Conservation (phyloP, 1,140 invertebrate genomes). For the Colletes latitarsis region DNA sequence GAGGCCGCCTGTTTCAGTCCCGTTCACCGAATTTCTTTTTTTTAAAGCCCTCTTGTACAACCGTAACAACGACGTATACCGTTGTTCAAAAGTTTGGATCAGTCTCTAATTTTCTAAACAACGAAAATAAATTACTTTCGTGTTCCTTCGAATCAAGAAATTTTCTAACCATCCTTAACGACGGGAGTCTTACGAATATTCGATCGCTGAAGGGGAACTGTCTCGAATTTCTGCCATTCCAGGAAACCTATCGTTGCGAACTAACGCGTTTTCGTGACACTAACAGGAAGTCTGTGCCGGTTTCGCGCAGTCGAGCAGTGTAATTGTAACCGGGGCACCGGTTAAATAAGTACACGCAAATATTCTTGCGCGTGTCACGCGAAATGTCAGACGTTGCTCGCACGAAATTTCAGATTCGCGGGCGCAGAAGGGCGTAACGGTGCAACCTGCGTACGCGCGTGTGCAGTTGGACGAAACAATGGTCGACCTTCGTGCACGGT, state of each 20-base stretch:
- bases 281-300: neutral
- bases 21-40: no score
- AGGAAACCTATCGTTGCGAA: neutral
- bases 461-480: neutral
- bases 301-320: neutral
- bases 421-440: neutral
- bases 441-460: neutral
- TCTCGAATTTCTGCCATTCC: neutral
- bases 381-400: neutral
- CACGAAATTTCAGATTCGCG: neutral
- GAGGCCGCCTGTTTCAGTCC: no score
- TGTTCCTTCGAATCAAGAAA: no score
- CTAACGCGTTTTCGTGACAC: neutral
- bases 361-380: neutral
- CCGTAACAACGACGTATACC: no score
- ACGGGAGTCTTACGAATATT: neutral
- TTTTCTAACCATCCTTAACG: no score
- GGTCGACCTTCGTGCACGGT: conserved; percentile 5
- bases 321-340: neutral
- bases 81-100: no score
- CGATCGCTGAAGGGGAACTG: neutral
- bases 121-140: neutral
- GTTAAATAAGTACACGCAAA: neutral
- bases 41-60: no score
- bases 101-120: no score